phyloP scores from a whole-genome alignment of 2,888 invertebrate genomes.

The Nephrotoma guestfalica region DNA sequence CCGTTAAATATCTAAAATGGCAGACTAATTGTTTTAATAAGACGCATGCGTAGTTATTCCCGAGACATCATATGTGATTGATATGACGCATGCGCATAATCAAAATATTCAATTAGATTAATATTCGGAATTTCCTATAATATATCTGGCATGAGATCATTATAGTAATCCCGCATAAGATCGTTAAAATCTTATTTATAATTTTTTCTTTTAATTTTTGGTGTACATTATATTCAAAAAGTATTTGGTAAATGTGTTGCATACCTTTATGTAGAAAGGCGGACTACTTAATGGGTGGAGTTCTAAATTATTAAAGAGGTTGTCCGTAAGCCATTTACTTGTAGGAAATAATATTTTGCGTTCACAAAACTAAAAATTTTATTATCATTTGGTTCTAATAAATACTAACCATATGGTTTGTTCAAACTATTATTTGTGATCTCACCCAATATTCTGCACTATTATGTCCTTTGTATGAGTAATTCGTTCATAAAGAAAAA shows the following conservation, averaged over 20 bases:
- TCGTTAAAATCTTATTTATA: no score
- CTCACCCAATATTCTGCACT: background rate
- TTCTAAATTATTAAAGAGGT: background rate
- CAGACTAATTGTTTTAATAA: no score
- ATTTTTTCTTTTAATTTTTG: no score
- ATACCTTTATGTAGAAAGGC: background rate
- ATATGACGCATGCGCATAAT: no score
- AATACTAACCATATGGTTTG: background rate
- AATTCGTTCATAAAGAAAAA: background rate
- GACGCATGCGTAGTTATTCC: no score
- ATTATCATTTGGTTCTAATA: background rate
- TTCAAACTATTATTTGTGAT: background rate
- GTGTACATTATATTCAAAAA: background rate
- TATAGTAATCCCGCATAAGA: no score
- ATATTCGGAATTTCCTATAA: no score
- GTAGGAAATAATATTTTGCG: background rate
- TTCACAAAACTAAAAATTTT: background rate
- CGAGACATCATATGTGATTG: no score
- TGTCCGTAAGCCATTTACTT: background rate
- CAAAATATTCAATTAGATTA: no score
- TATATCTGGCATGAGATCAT: no score
- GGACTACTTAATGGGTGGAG: background rate
- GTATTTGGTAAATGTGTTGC: background rate
- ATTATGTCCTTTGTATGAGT: background rate
- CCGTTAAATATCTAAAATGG: no score